Percentiles rank a stretch among this genome's conserved stretches.
These are phyloP conservation scores for Drepana falcataria DNA, from an alignment of 2,888 invertebrate species.

Conservation along the genomic window DNA sequence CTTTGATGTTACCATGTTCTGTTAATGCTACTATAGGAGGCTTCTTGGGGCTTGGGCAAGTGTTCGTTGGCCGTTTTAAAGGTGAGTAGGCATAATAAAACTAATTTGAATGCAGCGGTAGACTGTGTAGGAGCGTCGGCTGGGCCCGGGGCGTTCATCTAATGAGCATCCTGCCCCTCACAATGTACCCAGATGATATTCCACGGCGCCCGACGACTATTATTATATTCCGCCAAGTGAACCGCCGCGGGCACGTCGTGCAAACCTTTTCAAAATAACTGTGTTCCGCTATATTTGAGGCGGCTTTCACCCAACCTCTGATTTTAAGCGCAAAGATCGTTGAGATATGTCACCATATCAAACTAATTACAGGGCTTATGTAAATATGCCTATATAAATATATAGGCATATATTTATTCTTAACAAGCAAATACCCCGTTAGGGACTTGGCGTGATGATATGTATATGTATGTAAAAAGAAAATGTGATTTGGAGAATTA, in stretches of 20 bases:
- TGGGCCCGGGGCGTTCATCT: conserved; percentile 66
- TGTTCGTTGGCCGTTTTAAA: conserved; percentile 24
- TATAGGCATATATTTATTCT: too few relatives aligned
- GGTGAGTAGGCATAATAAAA: conserved; percentile 29
- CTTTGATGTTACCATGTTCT: too few relatives aligned
- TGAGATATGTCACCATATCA: conserved; percentile 14
- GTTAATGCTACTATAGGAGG: not conserved
- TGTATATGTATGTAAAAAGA: too few relatives aligned
- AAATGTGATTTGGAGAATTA: too few relatives aligned
- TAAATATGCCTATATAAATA: too few relatives aligned
- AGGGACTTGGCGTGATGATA: too few relatives aligned
- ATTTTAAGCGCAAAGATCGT: conserved; percentile 39
- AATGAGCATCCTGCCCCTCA: conserved; percentile 76
- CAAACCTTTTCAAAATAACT: conserved; percentile 65
- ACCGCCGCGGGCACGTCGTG: conserved; percentile 50
- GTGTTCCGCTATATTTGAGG: conserved; percentile 49
- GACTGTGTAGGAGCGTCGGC: conserved; percentile 20
- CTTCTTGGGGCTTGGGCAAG: conserved; percentile 9
- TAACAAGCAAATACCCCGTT: too few relatives aligned
- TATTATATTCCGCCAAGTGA: conserved; percentile 67
- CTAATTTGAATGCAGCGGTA: conserved; percentile 43
- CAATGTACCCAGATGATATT: conserved; percentile 73
- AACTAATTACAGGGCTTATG: not conserved
- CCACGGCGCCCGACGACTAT: conserved; percentile 64
- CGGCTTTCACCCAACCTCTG: conserved; percentile 47